Evolutionary conservation across 2,797 vertebrate species (phyloP).

Genomic region (Cirrhinus molitorella): DNA sequence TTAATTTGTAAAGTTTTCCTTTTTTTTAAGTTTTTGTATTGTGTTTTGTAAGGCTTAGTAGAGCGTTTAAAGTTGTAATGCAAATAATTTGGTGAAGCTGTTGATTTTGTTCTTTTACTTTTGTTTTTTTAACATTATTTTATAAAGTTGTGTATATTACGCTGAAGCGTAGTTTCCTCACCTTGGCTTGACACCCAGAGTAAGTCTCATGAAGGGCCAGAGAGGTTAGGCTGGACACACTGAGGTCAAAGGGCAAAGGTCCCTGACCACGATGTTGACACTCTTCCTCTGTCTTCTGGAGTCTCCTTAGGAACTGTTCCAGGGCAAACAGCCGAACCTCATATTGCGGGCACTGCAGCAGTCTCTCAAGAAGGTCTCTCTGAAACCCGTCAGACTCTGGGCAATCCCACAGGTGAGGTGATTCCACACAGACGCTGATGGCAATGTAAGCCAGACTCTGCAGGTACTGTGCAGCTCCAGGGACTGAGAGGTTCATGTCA

Average conservation of each 20-base stretch:
- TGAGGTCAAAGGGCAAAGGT: conserved; percentile 66
- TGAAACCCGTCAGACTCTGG: conserved; percentile 34
- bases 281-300: conserved; percentile 59
- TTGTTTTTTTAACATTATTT: too few relatives aligned
- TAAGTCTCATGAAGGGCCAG: conserved; percentile 85
- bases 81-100: too few relatives aligned
- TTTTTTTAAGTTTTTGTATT: background rate
- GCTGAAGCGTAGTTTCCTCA: conserved; percentile 67
- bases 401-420: conserved; percentile 64
- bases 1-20: background rate
- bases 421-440: conserved; percentile 66
- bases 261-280: conserved; percentile 28
- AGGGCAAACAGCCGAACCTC: conserved; percentile 87
- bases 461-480: conserved; percentile 87
- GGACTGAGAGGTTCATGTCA: conserved; percentile 65
- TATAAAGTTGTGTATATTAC: background rate
- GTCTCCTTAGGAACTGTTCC: conserved; percentile 79
- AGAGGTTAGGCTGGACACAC: conserved; percentile 74
- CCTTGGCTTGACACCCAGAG: conserved; percentile 89
- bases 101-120: too few relatives aligned
- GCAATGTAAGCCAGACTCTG: conserved; percentile 85
- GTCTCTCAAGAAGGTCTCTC: conserved; percentile 69
- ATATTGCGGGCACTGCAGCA: conserved; percentile 77
- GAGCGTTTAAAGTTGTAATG: background rate
- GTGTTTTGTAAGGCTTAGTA: background rate